These are phyloP conservation scores for Mnemiopsis leidyi DNA, from an alignment of 37 sponge, comb jelly and placozoan genomes.

Conservation along the genomic window DNA sequence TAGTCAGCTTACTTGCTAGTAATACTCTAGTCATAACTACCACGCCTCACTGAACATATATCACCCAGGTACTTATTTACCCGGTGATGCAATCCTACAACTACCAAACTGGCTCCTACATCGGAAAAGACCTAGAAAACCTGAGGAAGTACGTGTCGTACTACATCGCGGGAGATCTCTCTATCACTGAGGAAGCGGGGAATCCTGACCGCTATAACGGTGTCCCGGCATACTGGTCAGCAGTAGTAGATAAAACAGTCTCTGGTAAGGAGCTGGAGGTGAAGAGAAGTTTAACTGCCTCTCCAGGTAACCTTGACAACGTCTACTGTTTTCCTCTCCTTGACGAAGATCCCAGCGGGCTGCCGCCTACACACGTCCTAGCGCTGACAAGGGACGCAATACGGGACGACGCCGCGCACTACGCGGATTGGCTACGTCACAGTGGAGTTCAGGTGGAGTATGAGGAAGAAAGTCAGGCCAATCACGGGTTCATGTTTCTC, in stretches of 20 bases:
- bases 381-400: conserved; percentile 41
- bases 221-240: conserved; percentile 54
- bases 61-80: conserved; percentile 53
- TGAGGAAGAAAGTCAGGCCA: conserved; percentile 19
- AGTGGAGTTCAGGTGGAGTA: conserved; percentile 23
- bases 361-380: conserved; percentile 8
- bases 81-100: conserved; percentile 49
- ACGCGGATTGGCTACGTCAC: background rate
- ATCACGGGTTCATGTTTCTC: conserved; percentile 56
- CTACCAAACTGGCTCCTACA: conserved; percentile 17
- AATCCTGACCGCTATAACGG: background rate
- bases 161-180: conserved; percentile 56
- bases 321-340: conserved; percentile 23
- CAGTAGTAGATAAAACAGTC: background rate
- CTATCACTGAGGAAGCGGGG: background rate
- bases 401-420: conserved; percentile 46
- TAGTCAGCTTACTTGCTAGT: no score
- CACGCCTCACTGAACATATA: no score
- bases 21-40: no score
- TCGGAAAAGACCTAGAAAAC: conserved; percentile 1
- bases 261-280: background rate
- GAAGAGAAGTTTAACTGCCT: background rate
- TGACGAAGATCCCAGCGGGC: background rate
- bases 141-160: conserved; percentile 59
- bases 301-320: conserved; percentile 9